A percentile compares a stretch with the other conserved stretches of the same genome.
These are phyloP conservation scores for Cataglyphis rosenhaueri DNA, from an alignment of 2,888 invertebrate species.

Conservation along the genomic window DNA sequence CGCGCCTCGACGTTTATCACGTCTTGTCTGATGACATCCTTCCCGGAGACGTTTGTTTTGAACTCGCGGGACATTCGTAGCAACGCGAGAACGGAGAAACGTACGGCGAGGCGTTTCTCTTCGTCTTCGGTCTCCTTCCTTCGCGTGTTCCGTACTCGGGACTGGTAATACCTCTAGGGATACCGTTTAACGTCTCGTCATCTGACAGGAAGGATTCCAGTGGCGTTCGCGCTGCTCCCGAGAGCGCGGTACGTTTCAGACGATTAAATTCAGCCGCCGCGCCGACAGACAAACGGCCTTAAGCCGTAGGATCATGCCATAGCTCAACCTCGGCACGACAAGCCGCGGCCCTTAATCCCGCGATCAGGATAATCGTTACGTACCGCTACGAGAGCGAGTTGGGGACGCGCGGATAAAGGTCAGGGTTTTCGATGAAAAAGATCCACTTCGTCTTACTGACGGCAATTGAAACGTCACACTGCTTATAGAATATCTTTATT, in stretches of 20 bases:
- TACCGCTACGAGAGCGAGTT: constrained; percentile 39
- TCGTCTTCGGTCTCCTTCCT: constrained; percentile 47
- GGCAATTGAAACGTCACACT: background rate
- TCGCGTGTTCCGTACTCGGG: constrained; percentile 48
- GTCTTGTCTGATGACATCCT: constrained; percentile 68
- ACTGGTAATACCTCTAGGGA: constrained; percentile 71
- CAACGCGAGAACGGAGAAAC: constrained; percentile 50
- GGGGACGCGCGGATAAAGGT: constrained; percentile 35
- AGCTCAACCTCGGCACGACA: constrained; percentile 71
- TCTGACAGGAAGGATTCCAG: constrained; percentile 74
- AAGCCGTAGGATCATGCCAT: constrained; percentile 73
- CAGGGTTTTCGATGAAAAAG: constrained; percentile 26
- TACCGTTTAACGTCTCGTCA: constrained; percentile 72
- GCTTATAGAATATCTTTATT: constrained; percentile 1
- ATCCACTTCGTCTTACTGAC: background rate
- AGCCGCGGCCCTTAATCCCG: constrained; percentile 72
- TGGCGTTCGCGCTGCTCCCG: constrained; percentile 59
- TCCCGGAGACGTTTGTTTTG: constrained; percentile 73
- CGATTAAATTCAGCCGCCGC: constrained; percentile 78
- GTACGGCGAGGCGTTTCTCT: constrained; percentile 48
- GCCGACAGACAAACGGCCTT: constrained; percentile 74
- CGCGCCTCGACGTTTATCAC: constrained; percentile 67
- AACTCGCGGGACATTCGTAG: constrained; percentile 65
- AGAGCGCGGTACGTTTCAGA: constrained; percentile 71
- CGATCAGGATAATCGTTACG: constrained; percentile 69